phyloP scores from a whole-genome alignment of 2,888 invertebrate species.

The Portevinia maculata region DNA sequence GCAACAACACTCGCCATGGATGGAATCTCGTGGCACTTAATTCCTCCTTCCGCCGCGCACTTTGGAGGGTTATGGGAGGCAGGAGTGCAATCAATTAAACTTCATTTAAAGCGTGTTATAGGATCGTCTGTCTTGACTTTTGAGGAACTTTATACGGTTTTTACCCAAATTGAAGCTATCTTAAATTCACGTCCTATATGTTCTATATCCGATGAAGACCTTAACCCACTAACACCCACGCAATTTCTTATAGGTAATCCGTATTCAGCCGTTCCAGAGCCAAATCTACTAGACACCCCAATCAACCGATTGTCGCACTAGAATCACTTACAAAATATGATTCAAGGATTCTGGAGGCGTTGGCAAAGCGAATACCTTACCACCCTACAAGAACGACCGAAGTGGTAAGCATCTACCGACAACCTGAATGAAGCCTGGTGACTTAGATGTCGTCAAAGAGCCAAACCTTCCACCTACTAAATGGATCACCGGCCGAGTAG shows the following conservation, averaged over 20 bases:
- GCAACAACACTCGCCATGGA: not conserved
- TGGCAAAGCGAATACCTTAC: constrained; percentile 26
- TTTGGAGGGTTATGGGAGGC: constrained; percentile 6
- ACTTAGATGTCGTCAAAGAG: no score
- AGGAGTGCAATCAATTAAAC: not conserved
- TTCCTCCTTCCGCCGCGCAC: not conserved
- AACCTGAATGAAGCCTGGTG: no score
- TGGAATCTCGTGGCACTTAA: not conserved
- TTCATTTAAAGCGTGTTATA: not conserved
- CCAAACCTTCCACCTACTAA: no score
- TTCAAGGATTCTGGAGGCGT: constrained; percentile 4
- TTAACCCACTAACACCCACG: constrained; percentile 15
- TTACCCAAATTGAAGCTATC: constrained; percentile 12
- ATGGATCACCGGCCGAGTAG: no score
- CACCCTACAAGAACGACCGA: no score
- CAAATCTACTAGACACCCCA: not conserved
- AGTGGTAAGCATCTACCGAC: no score
- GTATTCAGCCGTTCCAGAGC: not conserved
- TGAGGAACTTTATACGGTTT: constrained; percentile 28
- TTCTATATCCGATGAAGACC: constrained; percentile 6
- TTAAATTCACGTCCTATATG: constrained; percentile 21
- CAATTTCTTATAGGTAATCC: constrained; percentile 28
- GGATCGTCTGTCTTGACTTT: constrained; percentile 27
- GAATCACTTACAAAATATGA: constrained; percentile 1
- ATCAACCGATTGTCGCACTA: not conserved